Base-by-base conservation (phyloP, 2,888 invertebrate genomes). In the Temnothorax unifasciatus region DNA sequence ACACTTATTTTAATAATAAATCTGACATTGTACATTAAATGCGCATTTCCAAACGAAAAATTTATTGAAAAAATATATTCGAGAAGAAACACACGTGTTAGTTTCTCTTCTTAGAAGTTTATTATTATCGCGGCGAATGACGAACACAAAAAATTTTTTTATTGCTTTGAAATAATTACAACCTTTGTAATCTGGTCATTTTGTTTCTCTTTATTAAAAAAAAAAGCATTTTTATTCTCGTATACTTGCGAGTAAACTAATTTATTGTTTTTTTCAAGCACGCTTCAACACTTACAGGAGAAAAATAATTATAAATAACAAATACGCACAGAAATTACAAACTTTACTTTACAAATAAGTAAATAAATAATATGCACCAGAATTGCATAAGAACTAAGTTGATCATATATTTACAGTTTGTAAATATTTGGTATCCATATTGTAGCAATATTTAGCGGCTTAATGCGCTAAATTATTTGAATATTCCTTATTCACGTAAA, bases 301-400 rank as follows among this genome's bases (percentile, higher is more conserved):
- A 21, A 47, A 61, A 73, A 59, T 73, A 73, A 79, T 79, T 79
- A 34, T 47, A 38, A 71, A 69, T 57, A 71, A 21, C 34, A 54
- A 79, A 52, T 57, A 63, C 18, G 6, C 34, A 34, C 0, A 57
- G 44, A 63, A 79, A 79, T 74, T 73, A 47, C 47, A 47, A 25
- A 21, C 13, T 59, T 73, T 61, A 4, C n/a, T 44, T 25, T 21
- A 25, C 15, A 21, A 25, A 44, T 66, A 68, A 44, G 29, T 11
- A 59, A 47, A 74, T 18, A 59, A 71, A 59, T 34, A 9, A 57
- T 57, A 34, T 25, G 18, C 21, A 38, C 15, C 5, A 50, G 4
- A 59, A 61, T 25, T 59, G 38, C 25, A 25, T 50, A 50, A 73
- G 38, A 38, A 81, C 38, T 38, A 73, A 21, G 11, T 73, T 50